phyloP scores from a whole-genome alignment of 2,888 invertebrate species.

The Pristionchus entomophagus region DNA sequence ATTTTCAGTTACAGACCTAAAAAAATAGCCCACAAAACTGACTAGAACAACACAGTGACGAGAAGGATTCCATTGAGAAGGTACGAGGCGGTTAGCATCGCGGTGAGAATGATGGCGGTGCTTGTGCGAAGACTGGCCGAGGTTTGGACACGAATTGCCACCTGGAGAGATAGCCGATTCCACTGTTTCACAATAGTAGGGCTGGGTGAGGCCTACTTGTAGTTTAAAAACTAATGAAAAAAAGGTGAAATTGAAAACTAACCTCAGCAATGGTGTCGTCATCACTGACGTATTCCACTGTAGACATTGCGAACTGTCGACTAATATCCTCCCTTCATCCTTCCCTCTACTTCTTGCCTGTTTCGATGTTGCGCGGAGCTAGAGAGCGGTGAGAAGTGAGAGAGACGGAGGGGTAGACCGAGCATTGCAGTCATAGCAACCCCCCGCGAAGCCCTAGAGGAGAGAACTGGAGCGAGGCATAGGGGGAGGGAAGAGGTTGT shows the following conservation, averaged over 20 bases:
- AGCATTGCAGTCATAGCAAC: not conserved
- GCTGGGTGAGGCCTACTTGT: no score
- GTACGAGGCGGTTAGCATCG: slow-evolving; percentile 63
- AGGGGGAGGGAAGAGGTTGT: no score
- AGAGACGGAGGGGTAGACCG: not conserved
- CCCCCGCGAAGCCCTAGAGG: not conserved
- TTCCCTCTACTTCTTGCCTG: not conserved
- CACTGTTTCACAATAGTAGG: no score
- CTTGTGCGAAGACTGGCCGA: slow-evolving; percentile 54
- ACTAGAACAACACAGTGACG: slow-evolving; percentile 67
- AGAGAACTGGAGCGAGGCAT: no score
- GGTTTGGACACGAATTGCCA: slow-evolving; percentile 14
- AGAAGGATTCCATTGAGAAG: slow-evolving; percentile 65
- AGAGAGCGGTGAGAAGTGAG: not conserved
- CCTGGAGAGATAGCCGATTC: not conserved
- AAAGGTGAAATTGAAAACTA: not conserved
- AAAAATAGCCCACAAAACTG: slow-evolving; percentile 38
- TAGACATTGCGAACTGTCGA: slow-evolving; percentile 41
- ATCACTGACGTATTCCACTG: slow-evolving; percentile 65
- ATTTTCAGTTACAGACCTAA: not conserved
- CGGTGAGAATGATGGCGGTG: slow-evolving; percentile 59
- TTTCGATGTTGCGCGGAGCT: not conserved
- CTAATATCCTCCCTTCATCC: not conserved
- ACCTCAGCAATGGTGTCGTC: slow-evolving; percentile 68
- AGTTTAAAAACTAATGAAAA: not conserved